Evolutionary conservation across 2,113 vertebrate species (phyloP).

Genomic region (Colius striatus): DNA sequence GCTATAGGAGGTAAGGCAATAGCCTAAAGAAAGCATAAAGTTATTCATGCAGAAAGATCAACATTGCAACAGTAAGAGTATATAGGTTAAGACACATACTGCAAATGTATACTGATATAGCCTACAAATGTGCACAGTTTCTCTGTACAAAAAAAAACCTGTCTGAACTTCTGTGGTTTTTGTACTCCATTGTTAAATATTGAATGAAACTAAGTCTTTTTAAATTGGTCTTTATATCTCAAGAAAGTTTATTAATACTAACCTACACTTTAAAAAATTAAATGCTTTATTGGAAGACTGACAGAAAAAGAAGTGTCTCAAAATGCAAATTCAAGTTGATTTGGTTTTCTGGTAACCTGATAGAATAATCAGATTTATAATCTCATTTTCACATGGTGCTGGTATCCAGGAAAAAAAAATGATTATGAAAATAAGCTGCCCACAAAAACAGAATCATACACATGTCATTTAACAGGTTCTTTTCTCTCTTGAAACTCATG

Average conservation of each 20-base stretch:
- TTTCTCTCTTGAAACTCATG: not conserved
- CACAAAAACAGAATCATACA: not conserved
- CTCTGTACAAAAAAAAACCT: not conserved
- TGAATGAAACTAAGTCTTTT: not conserved
- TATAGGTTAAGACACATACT: not conserved
- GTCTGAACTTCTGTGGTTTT: not conserved
- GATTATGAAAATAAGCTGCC: not conserved
- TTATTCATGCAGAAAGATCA: not conserved
- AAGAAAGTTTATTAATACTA: not conserved
- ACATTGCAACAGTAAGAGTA: not conserved
- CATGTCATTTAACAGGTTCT: not conserved
- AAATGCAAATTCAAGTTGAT: not conserved
- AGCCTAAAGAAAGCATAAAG: constrained; percentile 78
- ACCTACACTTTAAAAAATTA: not conserved
- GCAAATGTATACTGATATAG: not conserved
- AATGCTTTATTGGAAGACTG: not conserved
- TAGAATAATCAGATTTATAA: not conserved
- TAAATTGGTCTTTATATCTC: not conserved
- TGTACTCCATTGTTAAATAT: not conserved
- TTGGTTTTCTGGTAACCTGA: not conserved
- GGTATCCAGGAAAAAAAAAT: not conserved
- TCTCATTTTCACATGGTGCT: not conserved
- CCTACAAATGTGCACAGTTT: not conserved
- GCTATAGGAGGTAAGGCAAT: constrained; percentile 98
- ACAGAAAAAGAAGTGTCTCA: not conserved